Base-by-base conservation (phyloP, 2,797 vertebrate genomes). In the Cirrhinus mrigala region DNA sequence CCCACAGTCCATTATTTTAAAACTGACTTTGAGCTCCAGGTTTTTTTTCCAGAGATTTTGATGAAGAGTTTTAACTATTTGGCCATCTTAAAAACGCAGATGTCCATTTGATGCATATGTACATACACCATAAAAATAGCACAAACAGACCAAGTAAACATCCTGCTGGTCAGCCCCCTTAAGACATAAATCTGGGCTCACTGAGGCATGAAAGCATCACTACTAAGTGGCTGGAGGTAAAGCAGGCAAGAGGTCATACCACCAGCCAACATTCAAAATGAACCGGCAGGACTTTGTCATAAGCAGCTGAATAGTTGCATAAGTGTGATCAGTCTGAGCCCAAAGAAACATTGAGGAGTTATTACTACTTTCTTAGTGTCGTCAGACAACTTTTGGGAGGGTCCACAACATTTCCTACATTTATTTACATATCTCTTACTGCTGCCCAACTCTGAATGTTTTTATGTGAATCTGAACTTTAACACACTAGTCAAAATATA, bases 401-500 rank as follows among this genome's bases (percentile, higher is more conserved):
- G 64, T 84, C 64, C 40, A 46, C 58, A 56, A 54, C 37, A 52
- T 74, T 92, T 90, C 91, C 91, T 90, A 91, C 90, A 91, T 90
- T 93, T 91, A 92, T 92, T 90, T 18, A 46, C 6, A 52, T n/a
- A 52, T 70, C 86, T 87, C 83, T 86, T 87, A 77, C 84, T 66
- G 82, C 64, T 40, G 6, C 33, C 73, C 11, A 16, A 9, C 14
- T 78, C 40, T 74, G 56, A 62, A 46, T 85, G 85, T 50, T 89
- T 89, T 92, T 90, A 90, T 91, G 89, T 87, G 85, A 87, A 90
- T 86, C 87, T 60, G 79, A 87, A 92, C 88, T 90, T 78, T 85
- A 83, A 69, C 84, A 89, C 90, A 64, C 89, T 82, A 89, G 88
- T 88, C 86, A 83, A 79, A 48, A 52, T 71, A 27, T 71, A n/a